Evolutionary conservation across 23 tunicate genomes (phyloP).

Genomic region (Styela clava): DNA sequence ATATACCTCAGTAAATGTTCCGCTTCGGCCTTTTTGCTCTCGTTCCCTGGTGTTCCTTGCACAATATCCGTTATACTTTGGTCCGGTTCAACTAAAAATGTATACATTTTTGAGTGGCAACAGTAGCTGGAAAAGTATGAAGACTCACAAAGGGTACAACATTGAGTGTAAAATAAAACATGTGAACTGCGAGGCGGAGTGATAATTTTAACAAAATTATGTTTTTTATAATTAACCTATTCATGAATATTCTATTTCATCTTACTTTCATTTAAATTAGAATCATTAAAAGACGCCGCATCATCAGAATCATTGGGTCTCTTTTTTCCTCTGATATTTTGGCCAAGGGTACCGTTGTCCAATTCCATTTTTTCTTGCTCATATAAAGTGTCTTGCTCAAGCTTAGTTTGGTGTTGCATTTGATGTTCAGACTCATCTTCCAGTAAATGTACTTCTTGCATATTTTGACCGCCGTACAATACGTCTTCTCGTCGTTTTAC

Average conservation of each 20-base stretch:
- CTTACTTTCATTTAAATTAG: background rate
- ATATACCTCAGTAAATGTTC: constrained; percentile 27
- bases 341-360: background rate
- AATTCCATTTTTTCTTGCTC: background rate
- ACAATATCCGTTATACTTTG: constrained; percentile 49
- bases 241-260: no score
- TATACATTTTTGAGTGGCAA: background rate
- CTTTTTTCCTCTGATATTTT: background rate
- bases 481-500: background rate
- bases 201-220: no score
- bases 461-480: background rate
- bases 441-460: background rate
- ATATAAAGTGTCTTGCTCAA: background rate
- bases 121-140: no score
- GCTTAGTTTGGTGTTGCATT: background rate
- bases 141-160: no score
- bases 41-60: constrained; percentile 80
- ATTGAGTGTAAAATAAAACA: no score
- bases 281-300: constrained; percentile 11
- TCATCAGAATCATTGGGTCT: background rate
- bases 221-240: no score
- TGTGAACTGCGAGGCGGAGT: no score
- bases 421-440: background rate
- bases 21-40: constrained; percentile 34
- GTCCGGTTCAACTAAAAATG: constrained; percentile 11